phyloP scores from a whole-genome alignment of 1,140 invertebrate genomes.

The Drosophila mauritiana region DNA sequence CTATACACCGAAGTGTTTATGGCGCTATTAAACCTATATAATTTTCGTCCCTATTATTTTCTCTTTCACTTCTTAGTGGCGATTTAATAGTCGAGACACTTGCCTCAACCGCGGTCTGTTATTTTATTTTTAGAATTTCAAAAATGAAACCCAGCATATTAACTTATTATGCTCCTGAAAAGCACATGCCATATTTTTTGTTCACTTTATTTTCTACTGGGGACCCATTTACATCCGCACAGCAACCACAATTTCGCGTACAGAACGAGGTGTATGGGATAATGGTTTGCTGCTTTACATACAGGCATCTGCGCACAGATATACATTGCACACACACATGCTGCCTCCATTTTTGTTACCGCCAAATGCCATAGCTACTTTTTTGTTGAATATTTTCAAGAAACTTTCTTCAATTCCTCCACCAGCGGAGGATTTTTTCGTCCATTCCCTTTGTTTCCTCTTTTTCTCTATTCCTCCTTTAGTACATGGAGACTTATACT shows the following conservation, averaged over 20 bases:
- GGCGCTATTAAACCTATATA: too few species aligned
- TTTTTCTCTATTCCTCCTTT: slow-evolving; percentile 14
- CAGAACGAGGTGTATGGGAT: slow-evolving; percentile 48
- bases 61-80: too few species aligned
- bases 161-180: too few species aligned
- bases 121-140: too few species aligned
- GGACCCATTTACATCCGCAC: slow-evolving; percentile 19
- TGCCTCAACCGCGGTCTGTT: too few species aligned
- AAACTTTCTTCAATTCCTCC: slow-evolving; percentile 70
- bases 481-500: slow-evolving; percentile 7
- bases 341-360: slow-evolving; percentile 40
- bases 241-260: slow-evolving; percentile 72
- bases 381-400: slow-evolving; percentile 69
- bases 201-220: slow-evolving; percentile 32
- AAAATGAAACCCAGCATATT: too few species aligned
- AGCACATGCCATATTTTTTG: background rate
- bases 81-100: too few species aligned
- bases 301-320: slow-evolving; percentile 53
- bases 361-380: slow-evolving; percentile 63
- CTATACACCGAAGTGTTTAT: too few species aligned
- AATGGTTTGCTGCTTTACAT: slow-evolving; percentile 48
- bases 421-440: slow-evolving; percentile 52
- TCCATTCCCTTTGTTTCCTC: slow-evolving; percentile 13
- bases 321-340: slow-evolving; percentile 12
- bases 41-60: too few species aligned